Conservation (phyloP, 2,797 vertebrate genomes). For the Cetoscarus ocellatus region DNA sequence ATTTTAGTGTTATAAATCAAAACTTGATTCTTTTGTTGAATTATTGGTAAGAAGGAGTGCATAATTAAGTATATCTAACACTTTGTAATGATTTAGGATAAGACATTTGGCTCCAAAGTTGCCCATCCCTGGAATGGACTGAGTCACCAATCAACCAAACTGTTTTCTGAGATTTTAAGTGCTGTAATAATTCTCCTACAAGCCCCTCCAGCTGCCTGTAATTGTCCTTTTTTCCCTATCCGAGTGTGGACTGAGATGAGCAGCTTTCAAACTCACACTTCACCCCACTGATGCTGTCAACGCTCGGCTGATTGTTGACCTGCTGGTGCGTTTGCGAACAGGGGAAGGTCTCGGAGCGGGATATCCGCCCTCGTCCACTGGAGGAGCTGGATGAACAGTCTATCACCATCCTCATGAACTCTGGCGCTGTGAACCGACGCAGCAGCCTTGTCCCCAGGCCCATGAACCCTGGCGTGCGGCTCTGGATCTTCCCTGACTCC, state of each 20-base stretch:
- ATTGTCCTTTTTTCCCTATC: conserved; percentile 44
- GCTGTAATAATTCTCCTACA: conserved; percentile 15
- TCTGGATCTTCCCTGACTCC: conserved; percentile 67
- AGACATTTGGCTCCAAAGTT: no score
- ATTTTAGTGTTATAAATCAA: no score
- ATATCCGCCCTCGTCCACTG: conserved; percentile 76
- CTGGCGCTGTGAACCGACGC: conserved; percentile 86
- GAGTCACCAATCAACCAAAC: conserved; percentile 10
- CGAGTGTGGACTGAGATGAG: conserved; percentile 66
- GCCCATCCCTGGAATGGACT: background rate
- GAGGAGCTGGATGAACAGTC: conserved; percentile 76
- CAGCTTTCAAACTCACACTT: conserved; percentile 86
- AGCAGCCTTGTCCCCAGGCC: conserved; percentile 82
- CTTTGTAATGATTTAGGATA: no score
- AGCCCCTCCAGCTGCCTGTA: background rate
- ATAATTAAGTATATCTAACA: no score
- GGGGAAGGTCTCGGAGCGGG: conserved; percentile 86
- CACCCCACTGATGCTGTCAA: conserved; percentile 86
- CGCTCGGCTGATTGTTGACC: conserved; percentile 85
- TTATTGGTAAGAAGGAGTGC: no score
- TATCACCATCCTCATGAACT: conserved; percentile 85
- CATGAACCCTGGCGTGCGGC: conserved; percentile 58
- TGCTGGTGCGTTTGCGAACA: conserved; percentile 81
- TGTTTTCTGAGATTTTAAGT: conserved; percentile 17
- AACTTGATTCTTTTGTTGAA: no score